These are phyloP conservation scores for Rhabdomys pumilio DNA, from an alignment of 2,797 vertebrate genomes.

Conservation along the genomic window DNA sequence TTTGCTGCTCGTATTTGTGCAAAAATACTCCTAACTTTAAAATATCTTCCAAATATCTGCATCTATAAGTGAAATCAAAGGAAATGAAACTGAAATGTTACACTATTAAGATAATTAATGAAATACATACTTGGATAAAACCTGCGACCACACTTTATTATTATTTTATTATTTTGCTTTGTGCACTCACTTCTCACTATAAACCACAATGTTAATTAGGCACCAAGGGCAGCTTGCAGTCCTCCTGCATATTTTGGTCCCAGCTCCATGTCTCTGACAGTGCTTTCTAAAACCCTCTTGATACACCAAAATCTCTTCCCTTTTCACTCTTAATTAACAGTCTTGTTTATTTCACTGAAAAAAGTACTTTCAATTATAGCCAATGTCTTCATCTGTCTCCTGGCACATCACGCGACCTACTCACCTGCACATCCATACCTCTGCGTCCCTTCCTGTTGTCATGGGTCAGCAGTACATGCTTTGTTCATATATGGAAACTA, in stretches of 20 bases:
- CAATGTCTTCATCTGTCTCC: neutral
- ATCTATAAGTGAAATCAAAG: slow-evolving; percentile 56
- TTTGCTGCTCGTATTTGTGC: slow-evolving; percentile 56
- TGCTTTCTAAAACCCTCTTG: slow-evolving; percentile 38
- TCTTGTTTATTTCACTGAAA: slow-evolving; percentile 47
- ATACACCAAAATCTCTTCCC: slow-evolving; percentile 37
- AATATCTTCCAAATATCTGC: neutral
- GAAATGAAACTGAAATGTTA: slow-evolving; percentile 57
- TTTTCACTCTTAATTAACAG: slow-evolving; percentile 44
- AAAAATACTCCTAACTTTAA: slow-evolving; percentile 37
- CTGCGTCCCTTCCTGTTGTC: neutral
- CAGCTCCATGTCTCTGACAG: neutral
- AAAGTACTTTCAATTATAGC: neutral
- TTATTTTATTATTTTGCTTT: neutral
- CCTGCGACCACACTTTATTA: neutral
- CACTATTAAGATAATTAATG: slow-evolving; percentile 30
- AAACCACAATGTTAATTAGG: slow-evolving; percentile 45
- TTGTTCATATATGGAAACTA: neutral
- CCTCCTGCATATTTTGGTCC: slow-evolving; percentile 6
- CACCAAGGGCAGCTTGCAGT: slow-evolving; percentile 1
- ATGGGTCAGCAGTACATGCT: neutral
- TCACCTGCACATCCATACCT: neutral
- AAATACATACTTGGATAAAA: slow-evolving; percentile 45
- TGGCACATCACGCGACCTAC: neutral
- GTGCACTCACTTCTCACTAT: slow-evolving; percentile 49